Conservation (phyloP, 2,113 vertebrate genomes). For the Uropsilus gracilis region DNA sequence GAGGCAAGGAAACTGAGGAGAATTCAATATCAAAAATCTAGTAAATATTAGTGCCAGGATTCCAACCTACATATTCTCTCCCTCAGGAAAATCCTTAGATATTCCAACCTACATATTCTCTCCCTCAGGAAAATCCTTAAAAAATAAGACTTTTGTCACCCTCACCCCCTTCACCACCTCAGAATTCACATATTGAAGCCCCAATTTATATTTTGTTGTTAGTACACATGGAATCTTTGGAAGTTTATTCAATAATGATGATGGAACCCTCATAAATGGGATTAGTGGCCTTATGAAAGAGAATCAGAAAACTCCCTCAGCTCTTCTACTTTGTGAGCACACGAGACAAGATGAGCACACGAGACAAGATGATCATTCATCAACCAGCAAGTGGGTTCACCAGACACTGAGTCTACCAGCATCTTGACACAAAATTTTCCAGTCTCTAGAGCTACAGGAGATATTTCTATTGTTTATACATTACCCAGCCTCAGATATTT, state of each 20-base stretch:
- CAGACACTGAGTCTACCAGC: not conserved
- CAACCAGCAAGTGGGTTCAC: not conserved
- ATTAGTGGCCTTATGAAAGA: not conserved
- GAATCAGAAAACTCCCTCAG: not conserved
- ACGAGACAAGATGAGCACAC: not conserved
- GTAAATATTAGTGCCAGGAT: not conserved
- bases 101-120: not conserved
- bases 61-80: slow-evolving; percentile 4
- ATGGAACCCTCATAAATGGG: not conserved
- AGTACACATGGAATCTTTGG: not conserved
- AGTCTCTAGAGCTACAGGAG: not conserved
- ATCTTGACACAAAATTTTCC: not conserved
- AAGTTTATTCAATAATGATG: not conserved
- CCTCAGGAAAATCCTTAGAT: not conserved
- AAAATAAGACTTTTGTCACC: not conserved
- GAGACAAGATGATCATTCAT: not conserved
- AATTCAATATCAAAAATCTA: slow-evolving; percentile 16
- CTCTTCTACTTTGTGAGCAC: not conserved
- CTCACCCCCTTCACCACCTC: fast-evolving
- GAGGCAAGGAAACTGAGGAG: slow-evolving; percentile 1
- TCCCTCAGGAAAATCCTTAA: slow-evolving; percentile 15
- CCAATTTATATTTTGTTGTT: not conserved
- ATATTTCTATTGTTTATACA: not conserved
- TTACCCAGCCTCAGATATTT: not conserved
- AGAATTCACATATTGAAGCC: not conserved